A percentile compares a stretch with the other conserved stretches of the same genome.
Evolutionary conservation across 2,113 vertebrate genomes (phyloP).

Genomic region (Donacobius atricapilla): DNA sequence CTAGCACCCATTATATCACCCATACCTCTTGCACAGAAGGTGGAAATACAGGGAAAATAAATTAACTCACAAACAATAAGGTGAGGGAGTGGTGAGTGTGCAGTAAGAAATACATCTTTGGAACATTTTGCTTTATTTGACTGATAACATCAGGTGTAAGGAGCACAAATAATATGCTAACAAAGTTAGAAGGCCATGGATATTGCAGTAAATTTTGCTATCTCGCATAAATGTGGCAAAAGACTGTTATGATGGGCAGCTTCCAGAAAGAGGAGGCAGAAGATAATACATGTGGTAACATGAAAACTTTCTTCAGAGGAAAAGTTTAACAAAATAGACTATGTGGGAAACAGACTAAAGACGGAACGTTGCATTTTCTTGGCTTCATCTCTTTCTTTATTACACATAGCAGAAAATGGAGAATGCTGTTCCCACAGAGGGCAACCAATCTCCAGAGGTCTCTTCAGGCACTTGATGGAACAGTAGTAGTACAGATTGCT

Average conservation of each 20-base stretch:
- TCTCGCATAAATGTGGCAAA: not conserved
- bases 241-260: not conserved
- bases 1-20: not conserved
- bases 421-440: not conserved
- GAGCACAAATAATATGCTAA: not conserved
- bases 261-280: not conserved
- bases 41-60: not conserved
- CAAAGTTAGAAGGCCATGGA: not conserved
- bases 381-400: not conserved
- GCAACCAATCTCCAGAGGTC: not conserved
- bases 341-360: not conserved
- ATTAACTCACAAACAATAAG: not conserved
- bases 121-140: not conserved
- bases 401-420: not conserved
- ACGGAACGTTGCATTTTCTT: not conserved
- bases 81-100: fast-evolving
- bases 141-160: not conserved
- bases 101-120: not conserved
- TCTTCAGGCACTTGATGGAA: not conserved
- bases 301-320: not conserved
- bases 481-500: not conserved
- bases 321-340: not conserved
- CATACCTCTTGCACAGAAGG: not conserved
- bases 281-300: not conserved
- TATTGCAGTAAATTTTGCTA: not conserved